Base-by-base conservation (phyloP, 2,797 vertebrate species). In the Chiroxiphia lanceolata region DNA sequence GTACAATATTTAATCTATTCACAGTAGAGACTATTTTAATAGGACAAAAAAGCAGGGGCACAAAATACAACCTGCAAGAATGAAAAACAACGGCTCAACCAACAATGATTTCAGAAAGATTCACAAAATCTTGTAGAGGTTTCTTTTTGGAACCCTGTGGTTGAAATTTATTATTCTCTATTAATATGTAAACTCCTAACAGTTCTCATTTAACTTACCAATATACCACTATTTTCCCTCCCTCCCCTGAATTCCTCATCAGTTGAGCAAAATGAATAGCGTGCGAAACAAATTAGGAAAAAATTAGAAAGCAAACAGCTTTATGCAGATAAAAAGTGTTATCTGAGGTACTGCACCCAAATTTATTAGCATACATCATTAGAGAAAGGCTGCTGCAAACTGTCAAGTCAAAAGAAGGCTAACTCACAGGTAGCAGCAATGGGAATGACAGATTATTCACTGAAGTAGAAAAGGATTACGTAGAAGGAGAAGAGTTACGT, bases 301-400 rank as follows among this genome's bases (percentile, higher is more conserved):
- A 85, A 88, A 20, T 19, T 17, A 76, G 19, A 83, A 91, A 70
- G 44, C 64, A 93, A 82, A 84, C 31, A 44, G 42, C 22, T 67
- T 87, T 77, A 82, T 80, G 75, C 51, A 94, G 57, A 68, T 56
- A 68, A 76, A 11, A n/a, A 63, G n/a, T 42, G 84, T 82, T 60
- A 51, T 22, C 34, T 51, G 31, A 84, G 36, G 75, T 33, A 45
- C 29, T 20, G 7, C 44, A 67, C 29, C 10, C 51, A 38, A 36
- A 76, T 82, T 72, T 83, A 84, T 81, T 87, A 83, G 54, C 82
- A 70, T 34, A 42, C 7, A 38, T 63, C 36, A 53, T 63, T 70
- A 85, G n/a, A 90, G 56, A 89, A 74, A 79, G 31, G 48, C 47
- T 90, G 40, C 70, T 89, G n/a, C 76, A 81, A 95, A 89, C 8